Percentiles rank a stretch among this genome's conserved stretches.
phyloP scores from a whole-genome alignment of 2,113 vertebrate genomes.

The Calcarius ornatus region DNA sequence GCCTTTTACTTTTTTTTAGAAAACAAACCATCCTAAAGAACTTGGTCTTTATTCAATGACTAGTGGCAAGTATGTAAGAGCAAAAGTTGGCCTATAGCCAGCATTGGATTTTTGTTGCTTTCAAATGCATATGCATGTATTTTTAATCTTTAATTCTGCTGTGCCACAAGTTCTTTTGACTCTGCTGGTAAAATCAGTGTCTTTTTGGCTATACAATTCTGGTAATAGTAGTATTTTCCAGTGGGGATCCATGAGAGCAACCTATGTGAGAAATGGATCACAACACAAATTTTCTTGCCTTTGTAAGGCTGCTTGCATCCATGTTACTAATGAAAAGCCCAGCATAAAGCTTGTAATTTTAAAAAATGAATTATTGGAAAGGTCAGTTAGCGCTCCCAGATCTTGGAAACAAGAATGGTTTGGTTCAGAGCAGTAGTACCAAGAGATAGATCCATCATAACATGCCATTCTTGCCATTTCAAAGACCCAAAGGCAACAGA shows the following conservation, averaged over 20 bases:
- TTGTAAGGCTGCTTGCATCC: slow-evolving; percentile 20
- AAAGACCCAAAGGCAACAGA: background rate
- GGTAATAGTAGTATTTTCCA: slow-evolving; percentile 52
- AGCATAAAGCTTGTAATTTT: background rate
- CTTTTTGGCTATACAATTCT: background rate
- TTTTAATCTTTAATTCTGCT: background rate
- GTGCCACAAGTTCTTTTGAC: slow-evolving; percentile 11
- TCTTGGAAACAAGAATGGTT: background rate
- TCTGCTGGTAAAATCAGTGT: slow-evolving; percentile 12
- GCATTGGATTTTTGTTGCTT: background rate
- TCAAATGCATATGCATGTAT: background rate
- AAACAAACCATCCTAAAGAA: background rate
- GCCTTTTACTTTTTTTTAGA: background rate
- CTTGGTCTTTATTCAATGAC: background rate
- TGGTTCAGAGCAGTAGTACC: background rate
- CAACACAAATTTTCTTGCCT: slow-evolving; percentile 18
- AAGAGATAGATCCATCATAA: background rate
- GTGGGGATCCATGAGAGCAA: slow-evolving; percentile 39
- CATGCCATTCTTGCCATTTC: background rate
- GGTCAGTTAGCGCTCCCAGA: background rate
- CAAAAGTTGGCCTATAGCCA: background rate
- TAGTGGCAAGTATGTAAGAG: background rate
- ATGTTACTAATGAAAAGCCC: slow-evolving; percentile 7
- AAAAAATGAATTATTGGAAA: slow-evolving; percentile 8
- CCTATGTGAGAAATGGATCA: slow-evolving; percentile 32